Evolutionary conservation across 2,888 invertebrate species (phyloP).

Genomic region (Biston stratarius): DNA sequence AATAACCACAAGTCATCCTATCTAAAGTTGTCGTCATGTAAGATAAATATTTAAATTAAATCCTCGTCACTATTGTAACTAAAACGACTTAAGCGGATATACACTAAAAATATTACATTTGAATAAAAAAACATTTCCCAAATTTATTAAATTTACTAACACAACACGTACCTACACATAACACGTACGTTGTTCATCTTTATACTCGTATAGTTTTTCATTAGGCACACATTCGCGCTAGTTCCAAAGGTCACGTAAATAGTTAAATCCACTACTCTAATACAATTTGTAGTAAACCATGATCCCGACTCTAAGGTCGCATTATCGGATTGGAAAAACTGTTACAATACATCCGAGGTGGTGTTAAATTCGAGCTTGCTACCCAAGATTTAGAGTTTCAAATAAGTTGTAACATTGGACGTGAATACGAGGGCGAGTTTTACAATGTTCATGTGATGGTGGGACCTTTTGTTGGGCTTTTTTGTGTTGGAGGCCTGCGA

Average conservation of each 20-base stretch:
- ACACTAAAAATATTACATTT: too few species aligned
- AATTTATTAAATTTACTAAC: too few species aligned
- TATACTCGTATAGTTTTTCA: too few species aligned
- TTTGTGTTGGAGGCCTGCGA: conserved; percentile 81
- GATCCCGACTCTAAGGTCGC: conserved; percentile 85
- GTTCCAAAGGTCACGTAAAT: conserved; percentile 67
- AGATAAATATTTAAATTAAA: too few species aligned
- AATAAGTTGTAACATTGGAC: conserved; percentile 61
- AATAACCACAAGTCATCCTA: too few species aligned
- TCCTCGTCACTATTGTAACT: too few species aligned
- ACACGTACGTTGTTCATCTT: too few species aligned
- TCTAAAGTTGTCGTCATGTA: too few species aligned
- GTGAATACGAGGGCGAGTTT: conserved; percentile 78
- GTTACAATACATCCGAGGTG: conserved; percentile 67
- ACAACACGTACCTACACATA: too few species aligned
- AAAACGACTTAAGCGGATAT: too few species aligned
- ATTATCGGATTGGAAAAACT: conserved; percentile 86
- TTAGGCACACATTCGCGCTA: conserved; percentile 15
- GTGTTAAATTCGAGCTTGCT: conserved; percentile 64
- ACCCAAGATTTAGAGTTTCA: conserved; percentile 56
- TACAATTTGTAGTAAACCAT: conserved; percentile 87
- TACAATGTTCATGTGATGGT: conserved; percentile 85
- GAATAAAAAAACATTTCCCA: too few species aligned
- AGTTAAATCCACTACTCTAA: conserved; percentile 85
- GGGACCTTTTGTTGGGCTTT: conserved; percentile 83